Base-by-base conservation (phyloP, 1,140 invertebrate species). In the Zaprionus vittiger region DNA sequence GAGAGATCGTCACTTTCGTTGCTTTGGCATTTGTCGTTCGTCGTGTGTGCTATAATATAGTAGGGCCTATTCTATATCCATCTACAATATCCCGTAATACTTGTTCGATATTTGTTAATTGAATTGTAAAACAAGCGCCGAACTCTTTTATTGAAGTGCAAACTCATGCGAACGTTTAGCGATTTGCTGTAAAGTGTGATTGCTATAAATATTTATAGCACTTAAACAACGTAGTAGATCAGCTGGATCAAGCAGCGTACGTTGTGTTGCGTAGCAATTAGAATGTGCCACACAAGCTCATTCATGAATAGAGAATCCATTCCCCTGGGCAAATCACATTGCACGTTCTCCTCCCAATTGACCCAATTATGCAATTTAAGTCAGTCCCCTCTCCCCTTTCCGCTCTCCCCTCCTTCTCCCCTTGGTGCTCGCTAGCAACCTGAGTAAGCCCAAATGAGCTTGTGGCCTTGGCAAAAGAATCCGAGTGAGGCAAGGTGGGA, bases 281-380 rank as follows among this genome's bases (percentile, higher is more conserved):
- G 24, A 68, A 54, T 77, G 64, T 57, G 49, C 37, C 41, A 64
- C 37, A 34, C 60, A 22, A 34, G n/a, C 31, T 38, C 47, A 52
- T 52, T 52, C 47, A 52, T 52, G 47, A 52, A 52, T 49, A 6
- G 31, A 34, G 31, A 20, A 49, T 49, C 17, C 47, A 17, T 9
- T n/a, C 41, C n/a, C 6, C 14, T 38, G 37, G 41, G 41, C 41
- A 47, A 47, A 47, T 17, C 47, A 52, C 47, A 52, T 12, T 52
- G 17, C 47, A 70, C 41, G 69, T 60, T 72, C 64, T 75, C 59
- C 41, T 78, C 81, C 73, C 81, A 78, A 69, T 81, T 84, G 79
- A 85, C 81, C 82, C 63, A 84, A 81, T 84, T 84, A 81, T 85
- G 73, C 73, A 77, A 84, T 78, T 84, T 78, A 63, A 74, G 65